Percentiles rank a stretch among this genome's conserved stretches.
phyloP scores from a whole-genome alignment of 1,140 invertebrate species.

The Heliconius melpomene region DNA sequence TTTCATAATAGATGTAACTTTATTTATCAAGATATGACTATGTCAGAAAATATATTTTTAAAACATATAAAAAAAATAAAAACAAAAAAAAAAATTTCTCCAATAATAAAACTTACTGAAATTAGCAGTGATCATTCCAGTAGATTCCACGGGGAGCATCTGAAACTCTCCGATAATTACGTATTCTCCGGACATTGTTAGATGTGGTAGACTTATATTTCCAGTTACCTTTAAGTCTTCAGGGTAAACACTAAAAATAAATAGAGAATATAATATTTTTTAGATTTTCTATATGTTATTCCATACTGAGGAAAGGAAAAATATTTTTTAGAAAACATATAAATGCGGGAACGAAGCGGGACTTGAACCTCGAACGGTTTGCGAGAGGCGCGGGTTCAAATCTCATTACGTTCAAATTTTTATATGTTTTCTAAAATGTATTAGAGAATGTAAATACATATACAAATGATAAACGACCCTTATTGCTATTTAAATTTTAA shows the following conservation, averaged over 20 bases:
- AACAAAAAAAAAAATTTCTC: neutral
- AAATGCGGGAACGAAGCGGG: too few species aligned
- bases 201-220: slow-evolving; percentile 71
- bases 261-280: neutral
- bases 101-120: slow-evolving; percentile 69
- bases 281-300: too few species aligned
- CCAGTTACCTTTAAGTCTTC: slow-evolving; percentile 73
- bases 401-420: too few species aligned
- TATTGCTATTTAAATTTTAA: neutral
- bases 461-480: neutral
- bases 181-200: slow-evolving; percentile 76
- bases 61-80: too few species aligned
- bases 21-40: too few species aligned
- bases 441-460: neutral
- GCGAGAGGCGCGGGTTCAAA: too few species aligned
- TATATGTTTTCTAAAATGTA: too few species aligned
- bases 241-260: slow-evolving; percentile 67
- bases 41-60: too few species aligned
- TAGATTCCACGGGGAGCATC: slow-evolving; percentile 80
- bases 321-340: too few species aligned
- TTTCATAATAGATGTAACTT: too few species aligned
- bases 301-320: too few species aligned
- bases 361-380: too few species aligned
- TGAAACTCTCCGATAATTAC: slow-evolving; percentile 79
- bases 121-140: slow-evolving; percentile 77